A percentile compares a stretch with the other conserved stretches of the same genome.
These are phyloP conservation scores for Acronicta leporina DNA, from an alignment of 2,888 invertebrate species.

Conservation along the genomic window DNA sequence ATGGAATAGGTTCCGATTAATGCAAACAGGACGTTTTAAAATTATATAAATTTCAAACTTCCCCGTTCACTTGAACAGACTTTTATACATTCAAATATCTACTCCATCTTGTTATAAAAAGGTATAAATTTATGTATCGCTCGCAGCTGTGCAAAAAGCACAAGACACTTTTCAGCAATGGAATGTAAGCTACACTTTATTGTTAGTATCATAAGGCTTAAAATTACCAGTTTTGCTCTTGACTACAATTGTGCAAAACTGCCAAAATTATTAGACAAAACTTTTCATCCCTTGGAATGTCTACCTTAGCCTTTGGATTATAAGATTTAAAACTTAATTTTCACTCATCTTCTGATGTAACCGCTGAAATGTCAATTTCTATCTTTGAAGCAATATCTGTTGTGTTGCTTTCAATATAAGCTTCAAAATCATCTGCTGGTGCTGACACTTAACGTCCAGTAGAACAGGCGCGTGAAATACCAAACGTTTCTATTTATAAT, in stretches of 20 bases:
- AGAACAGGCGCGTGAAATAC: conserved; percentile 61
- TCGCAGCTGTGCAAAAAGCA: background rate
- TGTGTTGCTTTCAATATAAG: conserved; percentile 21
- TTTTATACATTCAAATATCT: background rate
- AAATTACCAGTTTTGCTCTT: conserved; percentile 15
- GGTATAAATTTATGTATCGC: conserved; percentile 1
- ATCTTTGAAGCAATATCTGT: background rate
- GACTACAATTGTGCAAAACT: conserved; percentile 13
- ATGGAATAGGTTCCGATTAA: conserved; percentile 9
- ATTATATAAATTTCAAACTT: conserved; percentile 31
- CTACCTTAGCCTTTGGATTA: background rate
- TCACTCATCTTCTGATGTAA: conserved; percentile 10
- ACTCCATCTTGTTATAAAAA: background rate
- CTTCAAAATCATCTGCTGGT: conserved; percentile 26
- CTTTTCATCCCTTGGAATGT: background rate
- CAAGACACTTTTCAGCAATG: background rate
- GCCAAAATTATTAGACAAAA: conserved; percentile 14
- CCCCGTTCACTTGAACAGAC: background rate
- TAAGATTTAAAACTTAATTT: conserved; percentile 17
- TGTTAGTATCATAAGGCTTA: conserved; percentile 7
- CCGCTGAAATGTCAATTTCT: conserved; percentile 22
- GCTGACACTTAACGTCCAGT: conserved; percentile 34
- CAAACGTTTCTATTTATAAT: conserved; percentile 69
- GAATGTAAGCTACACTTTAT: conserved; percentile 11
- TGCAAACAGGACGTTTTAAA: conserved; percentile 21